phyloP scores from a whole-genome alignment of 2,888 invertebrate species.

The Hylaea fasciaria region DNA sequence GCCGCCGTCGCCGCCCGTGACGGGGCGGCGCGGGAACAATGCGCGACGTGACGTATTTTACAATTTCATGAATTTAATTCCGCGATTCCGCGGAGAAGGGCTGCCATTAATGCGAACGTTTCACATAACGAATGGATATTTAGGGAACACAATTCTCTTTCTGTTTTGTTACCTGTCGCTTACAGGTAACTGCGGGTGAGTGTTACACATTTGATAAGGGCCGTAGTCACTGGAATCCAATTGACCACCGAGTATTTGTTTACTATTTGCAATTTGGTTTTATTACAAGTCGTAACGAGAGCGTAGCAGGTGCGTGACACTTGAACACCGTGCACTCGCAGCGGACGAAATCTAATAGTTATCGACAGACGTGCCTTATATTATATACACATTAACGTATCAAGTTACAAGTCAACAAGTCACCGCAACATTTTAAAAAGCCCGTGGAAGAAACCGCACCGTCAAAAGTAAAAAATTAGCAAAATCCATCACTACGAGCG shows the following conservation, averaged over 20 bases:
- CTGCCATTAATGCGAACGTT: neutral
- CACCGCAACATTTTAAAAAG: neutral
- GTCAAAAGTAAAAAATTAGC: slow-evolving; percentile 8
- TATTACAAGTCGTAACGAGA: no score
- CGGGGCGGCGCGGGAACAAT: neutral
- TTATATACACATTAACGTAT: no score
- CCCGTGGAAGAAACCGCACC: neutral
- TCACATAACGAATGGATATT: slow-evolving; percentile 6
- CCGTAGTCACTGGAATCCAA: no score
- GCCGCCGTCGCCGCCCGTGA: neutral
- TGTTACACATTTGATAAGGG: no score
- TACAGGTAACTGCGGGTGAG: neutral
- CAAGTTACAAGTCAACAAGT: no score
- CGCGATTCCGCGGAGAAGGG: slow-evolving; percentile 4
- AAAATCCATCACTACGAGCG: slow-evolving; percentile 15
- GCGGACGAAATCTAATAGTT: no score
- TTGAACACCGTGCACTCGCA: no score
- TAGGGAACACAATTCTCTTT: neutral
- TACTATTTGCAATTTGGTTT: no score
- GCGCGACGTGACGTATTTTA: slow-evolving; percentile 10
- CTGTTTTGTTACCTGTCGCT: neutral
- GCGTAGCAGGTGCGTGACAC: no score
- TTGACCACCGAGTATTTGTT: no score
- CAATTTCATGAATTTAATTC: slow-evolving; percentile 11
- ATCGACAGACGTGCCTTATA: no score